Conservation (phyloP, 2,888 invertebrate genomes). For the Oligia fasciuncula region DNA sequence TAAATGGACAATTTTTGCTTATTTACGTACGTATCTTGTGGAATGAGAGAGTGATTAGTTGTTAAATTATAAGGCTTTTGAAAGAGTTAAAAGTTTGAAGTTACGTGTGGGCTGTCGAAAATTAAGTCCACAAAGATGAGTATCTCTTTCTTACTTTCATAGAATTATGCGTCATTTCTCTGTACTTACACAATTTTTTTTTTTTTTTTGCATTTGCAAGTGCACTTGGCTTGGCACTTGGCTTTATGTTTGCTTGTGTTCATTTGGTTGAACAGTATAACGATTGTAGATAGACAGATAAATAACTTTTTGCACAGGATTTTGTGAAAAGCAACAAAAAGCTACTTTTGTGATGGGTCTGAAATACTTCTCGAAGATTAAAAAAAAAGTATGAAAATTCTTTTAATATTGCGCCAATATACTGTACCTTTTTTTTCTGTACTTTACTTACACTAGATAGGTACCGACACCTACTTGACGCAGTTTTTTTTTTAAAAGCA, state of each 20-base stretch:
- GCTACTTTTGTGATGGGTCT: neutral
- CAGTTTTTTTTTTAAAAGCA: too few relatives aligned
- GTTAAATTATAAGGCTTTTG: conserved; percentile 35
- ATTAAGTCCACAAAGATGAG: neutral
- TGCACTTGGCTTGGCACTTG: too few relatives aligned
- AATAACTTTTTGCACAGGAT: neutral
- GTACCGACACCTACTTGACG: too few relatives aligned
- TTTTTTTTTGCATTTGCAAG: too few relatives aligned
- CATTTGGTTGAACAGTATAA: too few relatives aligned
- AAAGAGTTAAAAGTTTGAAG: conserved; percentile 27
- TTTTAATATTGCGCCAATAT: too few relatives aligned
- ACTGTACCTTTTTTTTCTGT: too few relatives aligned
- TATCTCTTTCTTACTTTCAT: neutral
- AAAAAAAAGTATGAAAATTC: too few relatives aligned
- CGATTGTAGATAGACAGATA: neutral
- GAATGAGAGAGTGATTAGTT: conserved; percentile 42
- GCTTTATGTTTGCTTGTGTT: neutral
- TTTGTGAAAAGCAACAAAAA: neutral
- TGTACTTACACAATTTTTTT: neutral
- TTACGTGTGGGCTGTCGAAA: neutral
- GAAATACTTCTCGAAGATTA: neutral
- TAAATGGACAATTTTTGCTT: conserved; percentile 69
- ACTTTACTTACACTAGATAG: too few relatives aligned
- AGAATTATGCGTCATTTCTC: neutral
- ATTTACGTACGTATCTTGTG: conserved; percentile 54